These are phyloP conservation scores for Hofmannophila pseudospretella DNA, from an alignment of 2,888 invertebrate genomes.

Conservation along the genomic window DNA sequence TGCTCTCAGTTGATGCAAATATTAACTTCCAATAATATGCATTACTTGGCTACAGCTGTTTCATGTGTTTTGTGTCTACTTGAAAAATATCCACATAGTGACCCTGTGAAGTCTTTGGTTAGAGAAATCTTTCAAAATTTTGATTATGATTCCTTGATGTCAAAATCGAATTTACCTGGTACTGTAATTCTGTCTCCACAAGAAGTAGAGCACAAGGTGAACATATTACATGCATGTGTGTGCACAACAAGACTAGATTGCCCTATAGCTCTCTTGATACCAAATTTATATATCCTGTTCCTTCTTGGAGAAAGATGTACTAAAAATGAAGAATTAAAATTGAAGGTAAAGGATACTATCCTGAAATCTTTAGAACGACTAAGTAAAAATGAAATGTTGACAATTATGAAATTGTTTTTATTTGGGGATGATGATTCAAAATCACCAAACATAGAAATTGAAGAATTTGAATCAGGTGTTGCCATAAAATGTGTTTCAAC, in stretches of 20 bases:
- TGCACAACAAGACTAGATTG: conserved; percentile 42
- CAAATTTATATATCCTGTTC: conserved; percentile 63
- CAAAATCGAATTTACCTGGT: conserved; percentile 39
- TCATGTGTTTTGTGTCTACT: conserved; percentile 75
- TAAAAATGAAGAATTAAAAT: conserved; percentile 40
- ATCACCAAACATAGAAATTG: conserved; percentile 28
- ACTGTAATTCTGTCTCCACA: conserved; percentile 51
- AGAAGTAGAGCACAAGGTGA: conserved; percentile 54
- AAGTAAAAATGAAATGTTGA: conserved; percentile 27
- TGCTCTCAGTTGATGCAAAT: conserved; percentile 72
- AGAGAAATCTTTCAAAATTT: conserved; percentile 44
- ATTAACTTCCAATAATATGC: conserved; percentile 53
- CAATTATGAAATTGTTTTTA: conserved; percentile 33
- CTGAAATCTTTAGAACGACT: conserved; percentile 46
- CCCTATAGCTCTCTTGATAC: conserved; percentile 45
- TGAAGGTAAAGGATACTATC: conserved; percentile 52
- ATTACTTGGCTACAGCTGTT: conserved; percentile 69
- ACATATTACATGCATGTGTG: conserved; percentile 52
- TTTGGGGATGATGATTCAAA: conserved; percentile 32
- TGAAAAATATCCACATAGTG: conserved; percentile 62
- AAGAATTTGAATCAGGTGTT: conserved; percentile 60
- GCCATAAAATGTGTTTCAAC: conserved; percentile 39
- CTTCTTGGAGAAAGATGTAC: conserved; percentile 51
- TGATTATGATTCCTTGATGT: conserved; percentile 32
- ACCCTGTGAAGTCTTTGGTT: conserved; percentile 40